These are phyloP conservation scores for Oxyruncus cristatus DNA, from an alignment of 2,113 vertebrate genomes.

Conservation along the genomic window DNA sequence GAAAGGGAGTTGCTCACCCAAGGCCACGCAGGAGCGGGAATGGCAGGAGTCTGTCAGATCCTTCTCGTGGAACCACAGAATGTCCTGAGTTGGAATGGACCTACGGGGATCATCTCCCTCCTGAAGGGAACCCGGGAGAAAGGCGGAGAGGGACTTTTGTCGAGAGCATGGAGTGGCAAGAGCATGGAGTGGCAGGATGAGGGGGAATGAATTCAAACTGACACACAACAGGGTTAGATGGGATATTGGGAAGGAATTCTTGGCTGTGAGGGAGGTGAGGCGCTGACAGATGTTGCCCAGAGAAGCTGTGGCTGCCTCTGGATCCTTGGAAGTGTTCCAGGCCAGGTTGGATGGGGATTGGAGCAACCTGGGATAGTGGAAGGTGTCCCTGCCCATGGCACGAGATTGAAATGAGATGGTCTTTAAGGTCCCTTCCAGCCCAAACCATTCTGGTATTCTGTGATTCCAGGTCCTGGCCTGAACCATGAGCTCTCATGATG, in stretches of 20 bases:
- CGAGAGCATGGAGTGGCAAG: no score
- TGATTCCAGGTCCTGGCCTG: neutral
- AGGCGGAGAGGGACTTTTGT: neutral
- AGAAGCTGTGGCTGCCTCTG: neutral
- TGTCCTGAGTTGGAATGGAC: neutral
- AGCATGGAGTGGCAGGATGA: no score
- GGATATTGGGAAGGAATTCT: neutral
- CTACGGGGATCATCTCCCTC: neutral
- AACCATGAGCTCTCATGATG: rapidly evolving
- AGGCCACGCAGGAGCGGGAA: neutral
- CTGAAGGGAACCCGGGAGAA: neutral
- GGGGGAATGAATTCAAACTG: neutral
- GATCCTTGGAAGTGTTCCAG: neutral
- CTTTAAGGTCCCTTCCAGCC: neutral
- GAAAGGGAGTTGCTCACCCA: neutral
- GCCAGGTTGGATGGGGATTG: rapidly evolving
- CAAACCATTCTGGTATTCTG: neutral
- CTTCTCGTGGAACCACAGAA: neutral
- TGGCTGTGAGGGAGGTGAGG: neutral
- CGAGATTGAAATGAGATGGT: rapidly evolving
- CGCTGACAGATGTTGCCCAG: neutral
- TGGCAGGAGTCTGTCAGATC: neutral
- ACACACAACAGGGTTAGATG: neutral
- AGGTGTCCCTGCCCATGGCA: neutral
- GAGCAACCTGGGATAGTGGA: rapidly evolving